Evolutionary conservation across 1,140 invertebrate species (phyloP), one percentile per base, ranked within the genome.

Genomic region (Drosophila tropicalis): DNA sequence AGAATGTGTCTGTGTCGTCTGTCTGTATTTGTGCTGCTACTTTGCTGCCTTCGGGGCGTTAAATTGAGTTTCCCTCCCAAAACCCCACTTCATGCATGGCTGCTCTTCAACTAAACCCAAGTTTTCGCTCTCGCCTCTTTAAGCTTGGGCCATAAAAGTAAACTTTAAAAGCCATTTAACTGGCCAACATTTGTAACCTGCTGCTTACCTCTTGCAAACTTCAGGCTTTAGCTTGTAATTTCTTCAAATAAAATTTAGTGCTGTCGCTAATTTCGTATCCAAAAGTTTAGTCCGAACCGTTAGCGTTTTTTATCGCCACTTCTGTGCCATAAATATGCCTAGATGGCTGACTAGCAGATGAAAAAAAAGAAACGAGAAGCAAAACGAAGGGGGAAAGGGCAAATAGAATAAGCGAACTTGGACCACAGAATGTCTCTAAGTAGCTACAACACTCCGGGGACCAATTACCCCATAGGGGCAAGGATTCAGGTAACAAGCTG

Each of bases 1-100:
- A 51, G 83, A 90, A 84, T 81, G 84, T 77, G 36, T 77, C 76
- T 87, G 83, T 67, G 80, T 63, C 15, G 34, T 51, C 44, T 22
- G 22, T 84, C 84, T 89, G 89, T 89, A 89, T 89, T 89, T 86
- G 83, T 87, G 83, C 84, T 89, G 84, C 80, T 89, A 89, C 77
- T 89, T 87, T 89, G 73, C 84, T 89, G 84, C 84, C 76, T 84
- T 80, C 77, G 36, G 85, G 83, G 83, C 83, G 81, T 89, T 89
- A 89, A 89, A 89, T 89, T 89, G 84, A 89, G 80, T 89, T 83
- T 80, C 75, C 76, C 72, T 25, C 67, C 77, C 75, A 72, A 41
- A 34, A 17, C 22, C 62, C 68, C 64, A 54, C 25, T 60, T 40
- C 56, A 70, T 62, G 74, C 70, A 64, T 75, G 82, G 65, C 68